A percentile compares a stretch with the other conserved stretches of the same genome.
These are phyloP conservation scores for Stomatorhinus walkeri DNA, from an alignment of 2,797 vertebrate species.

Conservation along the genomic window DNA sequence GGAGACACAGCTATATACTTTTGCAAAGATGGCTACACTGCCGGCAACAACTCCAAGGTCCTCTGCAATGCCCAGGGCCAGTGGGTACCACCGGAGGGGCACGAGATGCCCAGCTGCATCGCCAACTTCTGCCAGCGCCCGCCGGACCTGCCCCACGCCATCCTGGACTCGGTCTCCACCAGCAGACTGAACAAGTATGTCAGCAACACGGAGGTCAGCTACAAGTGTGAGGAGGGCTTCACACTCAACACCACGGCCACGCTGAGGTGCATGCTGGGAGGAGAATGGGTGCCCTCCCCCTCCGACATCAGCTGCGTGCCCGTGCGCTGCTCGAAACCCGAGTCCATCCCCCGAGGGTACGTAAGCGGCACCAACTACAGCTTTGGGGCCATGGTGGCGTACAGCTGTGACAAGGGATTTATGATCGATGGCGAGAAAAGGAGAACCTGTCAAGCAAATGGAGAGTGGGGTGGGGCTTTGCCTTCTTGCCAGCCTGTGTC, in stretches of 20 bases:
- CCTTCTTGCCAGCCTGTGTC: constrained; percentile 82
- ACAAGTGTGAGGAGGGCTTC: constrained; percentile 94
- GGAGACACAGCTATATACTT: constrained; percentile 88
- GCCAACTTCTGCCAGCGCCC: constrained; percentile 92
- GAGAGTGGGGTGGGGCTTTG: constrained; percentile 79
- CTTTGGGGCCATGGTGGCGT: constrained; percentile 89
- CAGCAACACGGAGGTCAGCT: constrained; percentile 78
- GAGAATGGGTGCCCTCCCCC: constrained; percentile 81
- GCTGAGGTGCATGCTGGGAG: constrained; percentile 80
- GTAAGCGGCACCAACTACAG: constrained; percentile 85
- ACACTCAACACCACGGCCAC: constrained; percentile 81
- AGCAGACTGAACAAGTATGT: constrained; percentile 81
- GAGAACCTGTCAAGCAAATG: constrained; percentile 82
- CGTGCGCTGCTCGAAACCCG: constrained; percentile 81
- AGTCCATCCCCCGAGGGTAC: constrained; percentile 74
- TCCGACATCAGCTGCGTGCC: constrained; percentile 78
- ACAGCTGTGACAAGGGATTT: constrained; percentile 87
- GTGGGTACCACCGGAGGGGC: constrained; percentile 79
- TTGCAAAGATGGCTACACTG: constrained; percentile 84
- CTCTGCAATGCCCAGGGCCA: constrained; percentile 81
- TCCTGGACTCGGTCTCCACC: constrained; percentile 72
- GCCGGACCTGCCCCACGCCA: constrained; percentile 68
- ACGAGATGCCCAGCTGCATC: constrained; percentile 72
- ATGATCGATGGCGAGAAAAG: constrained; percentile 91
- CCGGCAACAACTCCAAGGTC: constrained; percentile 81